A percentile compares a stretch with the other conserved stretches of the same genome.
Conservation (phyloP, 2,888 invertebrate species). For the Aporophyla nigra region DNA sequence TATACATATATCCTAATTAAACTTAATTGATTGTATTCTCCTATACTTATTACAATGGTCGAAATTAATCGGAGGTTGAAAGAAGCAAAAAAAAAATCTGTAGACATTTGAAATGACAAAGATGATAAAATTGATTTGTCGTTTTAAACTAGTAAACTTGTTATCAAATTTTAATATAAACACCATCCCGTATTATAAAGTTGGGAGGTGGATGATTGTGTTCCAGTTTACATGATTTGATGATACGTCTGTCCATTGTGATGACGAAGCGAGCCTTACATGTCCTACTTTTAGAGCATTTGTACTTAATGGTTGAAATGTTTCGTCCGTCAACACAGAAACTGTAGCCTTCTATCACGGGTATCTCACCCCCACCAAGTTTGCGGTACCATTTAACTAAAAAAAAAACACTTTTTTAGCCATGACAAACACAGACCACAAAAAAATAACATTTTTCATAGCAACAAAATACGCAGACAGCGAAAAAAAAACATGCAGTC, state of each 20-base stretch:
- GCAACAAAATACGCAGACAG: no score
- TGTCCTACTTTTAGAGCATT: conserved; percentile 21
- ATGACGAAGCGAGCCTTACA: conserved; percentile 26
- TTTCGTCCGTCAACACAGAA: conserved; percentile 63
- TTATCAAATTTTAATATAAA: conserved; percentile 23
- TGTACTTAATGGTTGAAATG: conserved; percentile 16
- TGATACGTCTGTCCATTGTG: conserved; percentile 1
- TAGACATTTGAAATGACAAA: not conserved
- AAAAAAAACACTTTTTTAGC: no score
- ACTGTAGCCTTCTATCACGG: conserved; percentile 70
- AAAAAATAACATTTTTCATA: no score
- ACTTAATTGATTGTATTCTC: no score
- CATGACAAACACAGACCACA: no score
- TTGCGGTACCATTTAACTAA: no score
- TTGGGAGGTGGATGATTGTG: conserved; percentile 31
- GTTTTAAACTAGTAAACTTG: not conserved
- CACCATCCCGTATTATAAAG: conserved; percentile 34
- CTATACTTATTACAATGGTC: not conserved
- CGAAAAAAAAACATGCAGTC: no score
- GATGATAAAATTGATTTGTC: not conserved
- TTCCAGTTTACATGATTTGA: conserved; percentile 9
- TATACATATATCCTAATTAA: no score
- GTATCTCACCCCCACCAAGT: conserved; percentile 47
- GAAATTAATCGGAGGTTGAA: not conserved
- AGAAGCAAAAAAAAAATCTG: not conserved